A percentile compares a stretch with the other conserved stretches of the same genome.
These are phyloP conservation scores for Chrysodeixis includens DNA, from an alignment of 2,888 invertebrate genomes.

Conservation along the genomic window DNA sequence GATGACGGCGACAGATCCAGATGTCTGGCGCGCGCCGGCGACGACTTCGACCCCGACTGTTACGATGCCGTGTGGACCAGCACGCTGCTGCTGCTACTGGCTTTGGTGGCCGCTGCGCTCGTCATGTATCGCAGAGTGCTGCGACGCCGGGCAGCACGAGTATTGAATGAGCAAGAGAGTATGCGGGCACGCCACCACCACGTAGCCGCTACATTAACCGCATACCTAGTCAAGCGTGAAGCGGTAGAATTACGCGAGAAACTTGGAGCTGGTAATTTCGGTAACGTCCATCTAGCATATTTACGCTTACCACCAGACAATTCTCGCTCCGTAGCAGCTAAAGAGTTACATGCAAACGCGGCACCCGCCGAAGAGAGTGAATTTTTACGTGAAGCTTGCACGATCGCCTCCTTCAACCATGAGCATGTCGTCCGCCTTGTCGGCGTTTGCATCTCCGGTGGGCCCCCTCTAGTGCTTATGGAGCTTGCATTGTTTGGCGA, in stretches of 20 bases:
- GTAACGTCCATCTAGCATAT: slow-evolving; percentile 70
- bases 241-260: slow-evolving; percentile 64
- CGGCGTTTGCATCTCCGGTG: slow-evolving; percentile 93
- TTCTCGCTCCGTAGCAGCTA: slow-evolving; percentile 93
- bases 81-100: slow-evolving; percentile 72
- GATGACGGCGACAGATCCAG: slow-evolving; percentile 48
- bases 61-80: slow-evolving; percentile 74
- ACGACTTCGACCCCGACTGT: slow-evolving; percentile 90
- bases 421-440: slow-evolving; percentile 94
- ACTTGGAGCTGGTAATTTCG: slow-evolving; percentile 75
- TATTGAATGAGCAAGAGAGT: slow-evolving; percentile 40
- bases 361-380: slow-evolving; percentile 93
- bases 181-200: slow-evolving; percentile 62
- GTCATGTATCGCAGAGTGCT: slow-evolving; percentile 41
- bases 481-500: slow-evolving; percentile 97
- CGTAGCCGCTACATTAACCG: slow-evolving; percentile 53
- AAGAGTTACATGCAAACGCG: slow-evolving; percentile 94
- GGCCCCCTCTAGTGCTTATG: slow-evolving; percentile 96
- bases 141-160: slow-evolving; percentile 54
- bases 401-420: slow-evolving; percentile 96
- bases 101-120: slow-evolving; percentile 73
- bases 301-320: slow-evolving; percentile 61
- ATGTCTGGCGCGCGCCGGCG: slow-evolving; percentile 35
- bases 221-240: slow-evolving; percentile 61
- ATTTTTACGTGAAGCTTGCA: slow-evolving; percentile 94